Conservation (phyloP, 2,888 invertebrate genomes). For the Aphidius colemani region DNA sequence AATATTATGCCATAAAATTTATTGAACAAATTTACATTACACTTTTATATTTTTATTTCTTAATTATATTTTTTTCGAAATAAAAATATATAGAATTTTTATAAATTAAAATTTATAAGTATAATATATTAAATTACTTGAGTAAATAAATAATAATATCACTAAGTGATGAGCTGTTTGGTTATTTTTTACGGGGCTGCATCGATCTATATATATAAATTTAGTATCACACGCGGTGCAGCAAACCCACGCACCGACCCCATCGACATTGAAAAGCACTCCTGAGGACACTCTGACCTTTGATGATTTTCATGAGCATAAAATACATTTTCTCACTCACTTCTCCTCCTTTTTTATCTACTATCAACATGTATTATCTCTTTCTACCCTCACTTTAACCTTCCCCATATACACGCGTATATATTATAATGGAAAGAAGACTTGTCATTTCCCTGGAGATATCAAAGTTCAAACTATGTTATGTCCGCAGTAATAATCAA, state of each 20-base stretch:
- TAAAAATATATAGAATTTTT: conserved; percentile 13
- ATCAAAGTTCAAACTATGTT: conserved; percentile 28
- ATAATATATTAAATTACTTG: no score
- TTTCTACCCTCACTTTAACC: neutral
- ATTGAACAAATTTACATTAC: no score
- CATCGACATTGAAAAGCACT: conserved; percentile 42
- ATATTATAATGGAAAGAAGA: no score
- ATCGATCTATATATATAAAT: conserved; percentile 46
- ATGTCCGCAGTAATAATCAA: neutral
- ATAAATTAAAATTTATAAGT: neutral
- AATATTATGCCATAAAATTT: no score
- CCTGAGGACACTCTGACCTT: conserved; percentile 39
- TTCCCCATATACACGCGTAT: neutral
- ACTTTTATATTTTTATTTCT: no score
- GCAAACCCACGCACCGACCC: conserved; percentile 57
- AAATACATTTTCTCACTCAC: no score
- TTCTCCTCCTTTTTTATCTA: neutral
- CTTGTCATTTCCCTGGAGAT: neutral
- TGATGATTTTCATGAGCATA: conserved; percentile 22
- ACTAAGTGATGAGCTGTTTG: no score
- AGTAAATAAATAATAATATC: no score
- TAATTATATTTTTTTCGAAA: no score
- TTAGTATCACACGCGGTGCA: conserved; percentile 46
- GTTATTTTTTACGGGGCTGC: conserved; percentile 39
- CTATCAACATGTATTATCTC: conserved; percentile 8